Evolutionary conservation across 2,888 invertebrate genomes (phyloP).

Genomic region (Perdita meconis): DNA sequence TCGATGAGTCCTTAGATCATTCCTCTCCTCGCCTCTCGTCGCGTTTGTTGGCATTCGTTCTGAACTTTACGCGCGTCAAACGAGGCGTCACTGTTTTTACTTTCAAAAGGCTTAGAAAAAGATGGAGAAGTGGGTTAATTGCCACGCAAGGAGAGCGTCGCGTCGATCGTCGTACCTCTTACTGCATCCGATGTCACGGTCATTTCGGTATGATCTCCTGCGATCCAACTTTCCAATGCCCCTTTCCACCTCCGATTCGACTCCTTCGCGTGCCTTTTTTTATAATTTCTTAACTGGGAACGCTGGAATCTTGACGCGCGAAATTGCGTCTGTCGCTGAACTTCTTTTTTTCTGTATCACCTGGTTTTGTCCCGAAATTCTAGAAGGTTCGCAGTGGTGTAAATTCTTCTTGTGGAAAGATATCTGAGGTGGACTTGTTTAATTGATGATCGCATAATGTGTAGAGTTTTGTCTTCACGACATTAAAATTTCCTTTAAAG

Average conservation of each 20-base stretch:
- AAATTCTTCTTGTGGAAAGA: too few species aligned
- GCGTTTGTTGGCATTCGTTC: neutral
- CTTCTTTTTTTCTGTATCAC: neutral
- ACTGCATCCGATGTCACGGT: slow-evolving; percentile 73
- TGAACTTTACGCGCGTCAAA: neutral
- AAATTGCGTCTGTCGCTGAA: neutral
- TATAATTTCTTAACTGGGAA: neutral
- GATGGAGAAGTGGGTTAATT: slow-evolving; percentile 55
- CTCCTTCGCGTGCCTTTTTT: slow-evolving; percentile 13
- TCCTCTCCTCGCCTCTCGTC: neutral
- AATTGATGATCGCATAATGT: too few species aligned
- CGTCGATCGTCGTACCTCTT: slow-evolving; percentile 62
- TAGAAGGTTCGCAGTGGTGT: too few species aligned
- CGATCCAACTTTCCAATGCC: slow-evolving; percentile 67
- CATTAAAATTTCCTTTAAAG: too few species aligned
- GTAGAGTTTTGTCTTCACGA: too few species aligned
- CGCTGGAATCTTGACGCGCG: neutral
- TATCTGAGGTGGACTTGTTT: too few species aligned
- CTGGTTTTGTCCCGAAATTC: neutral
- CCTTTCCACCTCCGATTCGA: slow-evolving; percentile 59
- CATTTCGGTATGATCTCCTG: slow-evolving; percentile 67
- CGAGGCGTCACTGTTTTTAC: slow-evolving; percentile 26
- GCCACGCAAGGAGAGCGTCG: slow-evolving; percentile 7
- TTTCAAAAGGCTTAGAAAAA: slow-evolving; percentile 41
- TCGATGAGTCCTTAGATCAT: neutral